Evolutionary conservation across 2,797 vertebrate genomes (phyloP).

Genomic region (Myripristis jacobus): DNA sequence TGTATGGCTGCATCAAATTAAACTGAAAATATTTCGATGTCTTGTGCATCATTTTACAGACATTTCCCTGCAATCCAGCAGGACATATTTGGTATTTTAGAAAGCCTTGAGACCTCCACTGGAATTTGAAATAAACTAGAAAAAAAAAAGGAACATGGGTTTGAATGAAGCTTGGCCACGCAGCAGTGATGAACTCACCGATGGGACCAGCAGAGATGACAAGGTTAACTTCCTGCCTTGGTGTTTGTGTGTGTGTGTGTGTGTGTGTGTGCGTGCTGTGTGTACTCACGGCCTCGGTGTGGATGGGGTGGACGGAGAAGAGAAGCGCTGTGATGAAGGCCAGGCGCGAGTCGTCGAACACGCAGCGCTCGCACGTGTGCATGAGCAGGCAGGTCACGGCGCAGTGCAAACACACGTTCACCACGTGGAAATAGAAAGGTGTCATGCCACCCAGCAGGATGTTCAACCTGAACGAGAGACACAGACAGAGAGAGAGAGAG

Average conservation of each 20-base stretch:
- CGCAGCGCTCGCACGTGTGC: slow-evolving; percentile 88
- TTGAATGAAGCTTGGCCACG: too few species aligned
- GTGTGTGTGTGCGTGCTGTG: slow-evolving; percentile 25
- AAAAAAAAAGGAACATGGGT: too few species aligned
- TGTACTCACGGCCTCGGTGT: slow-evolving; percentile 95
- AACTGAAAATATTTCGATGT: too few species aligned
- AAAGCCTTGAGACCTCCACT: too few species aligned
- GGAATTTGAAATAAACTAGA: too few species aligned
- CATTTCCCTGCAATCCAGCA: too few species aligned
- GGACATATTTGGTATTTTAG: too few species aligned
- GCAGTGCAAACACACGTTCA: slow-evolving; percentile 92
- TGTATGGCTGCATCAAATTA: too few species aligned
- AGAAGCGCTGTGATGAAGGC: slow-evolving; percentile 91
- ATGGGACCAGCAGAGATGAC: too few species aligned
- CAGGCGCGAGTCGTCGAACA: slow-evolving; percentile 86
- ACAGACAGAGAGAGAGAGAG: slow-evolving; percentile 16
- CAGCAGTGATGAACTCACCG: too few species aligned
- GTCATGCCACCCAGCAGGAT: slow-evolving; percentile 90
- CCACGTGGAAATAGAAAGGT: slow-evolving; percentile 91
- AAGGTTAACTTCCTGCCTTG: too few species aligned
- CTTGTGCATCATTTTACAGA: too few species aligned
- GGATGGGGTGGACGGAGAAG: slow-evolving; percentile 94
- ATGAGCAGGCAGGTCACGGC: slow-evolving; percentile 90
- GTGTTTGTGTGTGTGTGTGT: slow-evolving; percentile 13
- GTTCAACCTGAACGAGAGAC: slow-evolving; percentile 87